A percentile compares a stretch with the other conserved stretches of the same genome.
These are phyloP conservation scores for Crax fasciolata DNA, from an alignment of 2,797 vertebrate species.

Conservation along the genomic window DNA sequence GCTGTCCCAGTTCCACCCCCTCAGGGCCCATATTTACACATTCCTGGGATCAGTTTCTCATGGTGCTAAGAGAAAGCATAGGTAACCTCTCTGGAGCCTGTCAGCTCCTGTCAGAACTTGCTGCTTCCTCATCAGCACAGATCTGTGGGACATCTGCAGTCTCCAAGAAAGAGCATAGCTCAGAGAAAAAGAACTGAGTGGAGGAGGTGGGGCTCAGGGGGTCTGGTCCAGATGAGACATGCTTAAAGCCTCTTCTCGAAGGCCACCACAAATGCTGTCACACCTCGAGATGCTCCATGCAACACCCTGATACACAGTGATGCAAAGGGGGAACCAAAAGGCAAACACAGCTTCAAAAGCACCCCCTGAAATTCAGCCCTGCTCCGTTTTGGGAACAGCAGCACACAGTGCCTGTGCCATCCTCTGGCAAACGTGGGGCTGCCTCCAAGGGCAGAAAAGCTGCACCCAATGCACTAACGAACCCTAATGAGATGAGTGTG, in stretches of 20 bases:
- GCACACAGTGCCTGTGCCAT: background rate
- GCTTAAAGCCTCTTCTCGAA: background rate
- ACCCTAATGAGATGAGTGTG: background rate
- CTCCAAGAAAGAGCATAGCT: background rate
- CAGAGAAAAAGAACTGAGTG: no score
- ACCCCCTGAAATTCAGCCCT: background rate
- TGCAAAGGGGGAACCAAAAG: background rate
- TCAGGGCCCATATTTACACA: background rate
- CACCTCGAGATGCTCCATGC: background rate
- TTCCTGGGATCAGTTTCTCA: background rate
- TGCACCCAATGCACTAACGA: background rate
- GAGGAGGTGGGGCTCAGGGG: no score
- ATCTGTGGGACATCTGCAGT: background rate
- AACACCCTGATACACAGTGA: background rate
- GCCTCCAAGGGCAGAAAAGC: no score
- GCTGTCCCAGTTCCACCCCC: background rate
- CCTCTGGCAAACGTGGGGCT: background rate
- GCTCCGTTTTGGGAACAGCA: background rate
- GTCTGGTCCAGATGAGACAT: background rate
- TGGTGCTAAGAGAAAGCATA: background rate
- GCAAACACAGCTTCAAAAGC: background rate
- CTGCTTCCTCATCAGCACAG: background rate
- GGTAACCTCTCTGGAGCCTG: background rate
- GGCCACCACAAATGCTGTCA: background rate
- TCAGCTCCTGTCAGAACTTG: background rate